Conservation (phyloP, 2,113 vertebrate genomes). For the Sphyrna mokarran region DNA sequence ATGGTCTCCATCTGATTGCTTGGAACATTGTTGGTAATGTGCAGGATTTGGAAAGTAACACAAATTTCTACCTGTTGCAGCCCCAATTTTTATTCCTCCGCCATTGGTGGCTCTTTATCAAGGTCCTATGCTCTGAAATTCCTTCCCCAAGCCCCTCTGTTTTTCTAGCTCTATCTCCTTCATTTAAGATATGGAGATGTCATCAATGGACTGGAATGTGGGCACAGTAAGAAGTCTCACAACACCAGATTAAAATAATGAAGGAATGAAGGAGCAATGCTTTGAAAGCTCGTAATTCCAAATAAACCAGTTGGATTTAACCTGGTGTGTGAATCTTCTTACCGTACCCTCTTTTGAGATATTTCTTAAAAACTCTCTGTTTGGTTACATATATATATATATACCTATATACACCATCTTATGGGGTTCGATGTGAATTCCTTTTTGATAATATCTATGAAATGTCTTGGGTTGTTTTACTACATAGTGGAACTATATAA, state of each 20-base stretch:
- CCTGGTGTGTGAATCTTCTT: too few species aligned
- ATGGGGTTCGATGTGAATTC: too few species aligned
- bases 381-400: not conserved
- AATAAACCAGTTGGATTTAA: too few species aligned
- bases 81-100: not conserved
- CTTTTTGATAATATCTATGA: too few species aligned
- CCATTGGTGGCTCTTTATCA: not conserved
- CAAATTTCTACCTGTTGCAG: not conserved
- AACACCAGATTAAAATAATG: too few species aligned
- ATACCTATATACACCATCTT: not conserved
- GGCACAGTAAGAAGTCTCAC: too few species aligned
- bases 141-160: not conserved
- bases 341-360: not conserved
- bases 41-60: not conserved
- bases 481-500: not conserved
- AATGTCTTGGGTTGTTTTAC: too few species aligned
- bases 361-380: not conserved
- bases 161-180: not conserved
- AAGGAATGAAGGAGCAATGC: too few species aligned
- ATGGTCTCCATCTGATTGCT: too few species aligned
- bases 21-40: not conserved
- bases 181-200: too few species aligned
- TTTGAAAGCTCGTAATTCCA: too few species aligned
- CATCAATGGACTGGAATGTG: too few species aligned
- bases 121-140: not conserved